These are phyloP conservation scores for Asteroscopus sphinx DNA, from an alignment of 2,888 invertebrate species.

Conservation along the genomic window DNA sequence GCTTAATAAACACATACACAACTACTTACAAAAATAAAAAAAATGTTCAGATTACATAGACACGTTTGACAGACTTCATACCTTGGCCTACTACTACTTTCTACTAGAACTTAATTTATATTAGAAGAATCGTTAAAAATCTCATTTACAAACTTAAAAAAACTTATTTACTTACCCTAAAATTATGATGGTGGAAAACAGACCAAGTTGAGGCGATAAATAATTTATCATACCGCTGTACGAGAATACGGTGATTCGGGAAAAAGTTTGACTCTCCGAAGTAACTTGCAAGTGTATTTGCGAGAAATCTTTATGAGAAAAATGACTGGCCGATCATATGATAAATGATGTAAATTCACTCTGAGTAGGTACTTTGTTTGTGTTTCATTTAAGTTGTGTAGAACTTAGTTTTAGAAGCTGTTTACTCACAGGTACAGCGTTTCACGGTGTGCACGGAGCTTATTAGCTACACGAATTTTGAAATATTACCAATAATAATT, in stretches of 20 bases:
- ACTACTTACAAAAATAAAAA: too few species aligned
- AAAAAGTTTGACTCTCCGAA: slow-evolving; percentile 77
- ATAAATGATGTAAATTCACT: slow-evolving; percentile 72
- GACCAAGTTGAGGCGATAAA: slow-evolving; percentile 67
- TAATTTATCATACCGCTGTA: slow-evolving; percentile 79
- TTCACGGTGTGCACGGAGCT: slow-evolving; percentile 19
- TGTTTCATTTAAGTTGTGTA: slow-evolving; percentile 30
- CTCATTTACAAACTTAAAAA: slow-evolving; percentile 27
- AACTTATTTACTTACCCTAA: slow-evolving; percentile 64
- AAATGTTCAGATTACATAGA: too few species aligned
- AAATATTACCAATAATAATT: not conserved
- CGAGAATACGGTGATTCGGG: slow-evolving; percentile 74
- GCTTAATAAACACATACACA: too few species aligned
- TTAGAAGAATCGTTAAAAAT: slow-evolving; percentile 12
- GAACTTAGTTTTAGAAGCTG: slow-evolving; percentile 36
- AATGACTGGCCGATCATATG: slow-evolving; percentile 75
- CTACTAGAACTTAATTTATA: not conserved
- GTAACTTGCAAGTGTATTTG: slow-evolving; percentile 73
- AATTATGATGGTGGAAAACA: slow-evolving; percentile 65
- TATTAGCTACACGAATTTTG: slow-evolving; percentile 7
- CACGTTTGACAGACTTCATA: too few species aligned
- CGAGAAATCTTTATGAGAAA: slow-evolving; percentile 76
- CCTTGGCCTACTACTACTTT: too few species aligned
- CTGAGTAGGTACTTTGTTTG: slow-evolving; percentile 39
- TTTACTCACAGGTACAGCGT: slow-evolving; percentile 10